Conservation (phyloP, 2,797 vertebrate genomes). For the Darevskia mixta region DNA sequence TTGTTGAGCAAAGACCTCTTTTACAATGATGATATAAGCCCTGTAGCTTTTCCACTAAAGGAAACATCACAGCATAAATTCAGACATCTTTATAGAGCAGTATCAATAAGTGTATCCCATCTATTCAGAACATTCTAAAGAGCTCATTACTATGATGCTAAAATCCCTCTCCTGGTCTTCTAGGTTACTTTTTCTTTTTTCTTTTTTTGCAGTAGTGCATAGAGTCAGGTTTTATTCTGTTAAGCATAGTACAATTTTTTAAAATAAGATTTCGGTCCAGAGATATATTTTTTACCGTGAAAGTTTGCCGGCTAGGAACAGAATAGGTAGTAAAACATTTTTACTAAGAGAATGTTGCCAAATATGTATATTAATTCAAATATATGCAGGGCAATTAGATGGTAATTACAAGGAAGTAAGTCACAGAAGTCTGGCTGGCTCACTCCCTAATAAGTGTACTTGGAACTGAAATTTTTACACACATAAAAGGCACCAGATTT, state of each 20-base stretch:
- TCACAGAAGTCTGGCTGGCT: background rate
- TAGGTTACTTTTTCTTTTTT: background rate
- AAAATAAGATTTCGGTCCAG: background rate
- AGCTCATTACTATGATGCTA: background rate
- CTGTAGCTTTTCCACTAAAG: background rate
- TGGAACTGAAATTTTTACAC: background rate
- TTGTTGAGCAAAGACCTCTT: background rate
- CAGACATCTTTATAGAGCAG: background rate
- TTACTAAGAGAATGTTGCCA: background rate
- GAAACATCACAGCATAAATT: background rate
- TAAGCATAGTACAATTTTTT: background rate
- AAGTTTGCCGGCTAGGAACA: background rate
- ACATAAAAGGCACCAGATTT: background rate
- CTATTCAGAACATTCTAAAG: conserved; percentile 2
- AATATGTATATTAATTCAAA: background rate
- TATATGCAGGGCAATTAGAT: background rate
- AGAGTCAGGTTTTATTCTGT: background rate
- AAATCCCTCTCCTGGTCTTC: background rate
- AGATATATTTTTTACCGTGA: background rate
- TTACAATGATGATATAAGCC: background rate
- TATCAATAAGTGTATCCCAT: background rate
- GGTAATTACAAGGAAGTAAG: background rate
- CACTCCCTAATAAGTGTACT: background rate
- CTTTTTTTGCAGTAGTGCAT: background rate
- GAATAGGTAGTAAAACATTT: background rate